These are phyloP conservation scores for Mormoops blainvillei DNA, from an alignment of 2,113 vertebrate species.

Conservation along the genomic window DNA sequence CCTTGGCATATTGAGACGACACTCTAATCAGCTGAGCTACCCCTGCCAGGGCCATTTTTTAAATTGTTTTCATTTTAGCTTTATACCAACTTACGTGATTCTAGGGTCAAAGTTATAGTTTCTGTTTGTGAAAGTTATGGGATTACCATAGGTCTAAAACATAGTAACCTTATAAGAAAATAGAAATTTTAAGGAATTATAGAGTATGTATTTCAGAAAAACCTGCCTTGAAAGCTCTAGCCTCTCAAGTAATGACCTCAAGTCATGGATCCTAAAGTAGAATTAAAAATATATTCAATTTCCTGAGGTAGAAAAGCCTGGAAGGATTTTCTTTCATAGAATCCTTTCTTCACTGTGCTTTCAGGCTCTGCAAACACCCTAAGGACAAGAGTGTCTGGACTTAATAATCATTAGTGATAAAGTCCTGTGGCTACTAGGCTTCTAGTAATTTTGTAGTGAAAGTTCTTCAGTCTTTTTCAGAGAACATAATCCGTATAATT, in stretches of 20 bases:
- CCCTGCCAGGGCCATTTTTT: neutral
- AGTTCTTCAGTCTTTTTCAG: neutral
- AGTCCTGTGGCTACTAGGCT: neutral
- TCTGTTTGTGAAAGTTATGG: constrained; percentile 27
- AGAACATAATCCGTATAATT: neutral
- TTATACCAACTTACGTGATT: neutral
- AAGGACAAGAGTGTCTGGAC: neutral
- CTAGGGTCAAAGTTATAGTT: constrained; percentile 15
- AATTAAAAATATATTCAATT: neutral
- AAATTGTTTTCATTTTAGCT: constrained; percentile 2
- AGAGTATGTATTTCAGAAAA: neutral
- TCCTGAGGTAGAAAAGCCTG: constrained; percentile 15
- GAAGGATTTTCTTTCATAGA: constrained; percentile 25
- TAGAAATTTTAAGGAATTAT: neutral
- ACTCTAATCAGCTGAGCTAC: too few species aligned
- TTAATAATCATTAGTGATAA: neutral
- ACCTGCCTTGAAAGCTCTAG: neutral
- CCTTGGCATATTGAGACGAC: too few species aligned
- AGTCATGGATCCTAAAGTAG: neutral
- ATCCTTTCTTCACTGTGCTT: neutral
- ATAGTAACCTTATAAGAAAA: constrained; percentile 9
- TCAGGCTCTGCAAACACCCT: neutral
- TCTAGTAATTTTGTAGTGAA: neutral
- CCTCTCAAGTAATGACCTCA: neutral
- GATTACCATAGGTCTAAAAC: constrained; percentile 30